Base-by-base conservation (phyloP, 1,140 invertebrate species). In the Eumaeus atala region DNA sequence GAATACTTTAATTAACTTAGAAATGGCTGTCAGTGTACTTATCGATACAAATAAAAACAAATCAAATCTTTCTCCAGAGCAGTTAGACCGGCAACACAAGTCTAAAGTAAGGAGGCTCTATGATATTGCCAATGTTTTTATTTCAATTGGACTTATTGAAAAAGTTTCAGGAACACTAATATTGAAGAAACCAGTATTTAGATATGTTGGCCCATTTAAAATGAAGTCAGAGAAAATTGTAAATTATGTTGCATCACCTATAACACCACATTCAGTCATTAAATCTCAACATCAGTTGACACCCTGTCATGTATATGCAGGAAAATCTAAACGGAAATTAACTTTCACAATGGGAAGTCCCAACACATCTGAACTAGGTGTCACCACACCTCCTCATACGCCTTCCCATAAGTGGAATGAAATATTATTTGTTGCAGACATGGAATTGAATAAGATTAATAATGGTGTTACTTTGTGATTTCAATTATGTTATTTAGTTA, bases 41-140 rank as follows among this genome's bases (percentile, higher is more conserved):
- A 92, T 87, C 54, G 84, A 83, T 64, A 88, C 74, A 59, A 74
- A 56, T 34, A 79, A 75, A 61, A 84, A 65, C 65, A 74, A 72
- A 63, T 69, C 62, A 53, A 66, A 56, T 59, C 67, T 73, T 28
- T 78, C 71, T n/a, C 79, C 73, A 44, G 84, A 84, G 63, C 87
- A 81, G 58, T 70, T 82, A 18, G 87, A 88, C 47, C 80, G 85
- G 3, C 83, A 89, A 59, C 87, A 88, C 66, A 90, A 91, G 66
- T 90, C 92, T 33, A 92, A 92, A 89, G 91, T 93, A 47, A 87
- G 93, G 56, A 87, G 93, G 58, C 81, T 94, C 2, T 94, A 94
- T 84, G 93, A 94, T 67, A 93, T 94, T 71, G 92, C 93, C 33
- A 94, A 94, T 86, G 92, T 93, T 51, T 85, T 93, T 54, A 90